Evolutionary conservation across 1,140 invertebrate genomes (phyloP).

Genomic region (Hyposmocoma kahamanoa): DNA sequence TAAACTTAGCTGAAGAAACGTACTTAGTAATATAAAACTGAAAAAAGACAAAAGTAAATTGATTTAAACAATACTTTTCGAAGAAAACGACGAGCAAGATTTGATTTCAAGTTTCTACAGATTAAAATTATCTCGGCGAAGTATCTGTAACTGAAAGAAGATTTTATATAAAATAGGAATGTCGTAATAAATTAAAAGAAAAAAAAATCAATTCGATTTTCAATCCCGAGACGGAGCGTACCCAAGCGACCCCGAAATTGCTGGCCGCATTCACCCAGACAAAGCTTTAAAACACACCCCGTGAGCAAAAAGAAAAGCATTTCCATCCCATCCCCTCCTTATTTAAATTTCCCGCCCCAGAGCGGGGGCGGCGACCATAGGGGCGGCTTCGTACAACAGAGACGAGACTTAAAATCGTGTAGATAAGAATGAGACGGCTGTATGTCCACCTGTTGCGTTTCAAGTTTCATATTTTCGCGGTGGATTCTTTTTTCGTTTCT

Average conservation of each 20-base stretch:
- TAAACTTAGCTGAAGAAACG: too few species aligned
- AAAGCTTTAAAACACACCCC: conserved; percentile 65
- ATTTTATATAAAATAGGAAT: too few species aligned
- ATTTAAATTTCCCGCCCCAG: conserved; percentile 65
- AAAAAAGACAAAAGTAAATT: too few species aligned
- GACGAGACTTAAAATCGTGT: conserved; percentile 51
- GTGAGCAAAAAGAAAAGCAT: conserved; percentile 69
- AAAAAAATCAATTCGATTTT: conserved; percentile 52
- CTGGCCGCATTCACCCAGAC: conserved; percentile 69
- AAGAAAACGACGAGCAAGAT: too few species aligned
- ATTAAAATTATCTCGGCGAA: too few species aligned
- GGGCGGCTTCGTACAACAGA: conserved; percentile 63
- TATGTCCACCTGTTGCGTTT: conserved; percentile 69
- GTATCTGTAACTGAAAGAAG: too few species aligned
- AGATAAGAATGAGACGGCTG: conserved; percentile 69
- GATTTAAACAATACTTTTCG: too few species aligned
- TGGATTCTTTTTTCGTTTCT: conserved; percentile 63
- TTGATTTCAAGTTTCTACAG: too few species aligned
- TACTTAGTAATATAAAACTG: too few species aligned
- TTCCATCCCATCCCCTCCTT: conserved; percentile 64
- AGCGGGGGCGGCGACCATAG: conserved; percentile 60
- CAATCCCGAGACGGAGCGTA: conserved; percentile 46
- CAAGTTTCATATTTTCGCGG: conserved; percentile 58
- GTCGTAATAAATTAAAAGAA: conserved; percentile 30
- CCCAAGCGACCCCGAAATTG: conserved; percentile 69